Base-by-base conservation (phyloP, 2,113 vertebrate genomes). In the Maccullochella peelii region DNA sequence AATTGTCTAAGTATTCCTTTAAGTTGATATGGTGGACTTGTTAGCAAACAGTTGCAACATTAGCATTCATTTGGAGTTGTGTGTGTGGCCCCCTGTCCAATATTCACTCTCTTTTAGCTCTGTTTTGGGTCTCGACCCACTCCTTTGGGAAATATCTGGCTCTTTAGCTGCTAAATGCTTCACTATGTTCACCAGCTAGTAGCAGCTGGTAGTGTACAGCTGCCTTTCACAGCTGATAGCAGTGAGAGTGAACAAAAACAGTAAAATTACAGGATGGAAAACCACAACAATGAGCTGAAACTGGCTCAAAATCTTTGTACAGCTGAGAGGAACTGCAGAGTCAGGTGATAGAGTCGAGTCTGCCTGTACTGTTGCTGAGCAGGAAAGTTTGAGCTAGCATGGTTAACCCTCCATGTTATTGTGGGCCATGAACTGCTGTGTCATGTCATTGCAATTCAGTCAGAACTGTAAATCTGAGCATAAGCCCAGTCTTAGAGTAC, bases 361-460 rank as follows among this genome's bases (percentile, higher is more conserved):
- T 70, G n/a, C 12, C 61, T 71, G 23, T 44, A 38, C 62, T n/a
- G n/a, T n/a, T n/a, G n/a, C 67, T 82, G 78, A 75, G 68, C 86
- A 73, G 58, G 49, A 73, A 59, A 61, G 42, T 58, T 42, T 38
- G 42, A 73, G 27, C 52, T 54, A 71, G 47, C 36, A 54, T 55
- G 63, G 78, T 73, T 72, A 72, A 80, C 61, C 36, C 36, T 52
- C 12, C 30, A 36, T 70, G n/a, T 47, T 79, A 63, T 18, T 68
- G 47, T 14, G 54, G 54, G 50, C 50, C 61, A 44, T 44, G 50
- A 83, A 61, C 57, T 54, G 25, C 77, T 81, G 59, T 55, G n/a
- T 81, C 59, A 58, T 61, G 70, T 65, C 50, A 38, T 44, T 83
- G 84, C 50, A 68, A 33, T 62, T 71, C 76, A 80, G 82, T 42